Base-by-base conservation (phyloP, 2,113 vertebrate species). In the Electrona antarctica region DNA sequence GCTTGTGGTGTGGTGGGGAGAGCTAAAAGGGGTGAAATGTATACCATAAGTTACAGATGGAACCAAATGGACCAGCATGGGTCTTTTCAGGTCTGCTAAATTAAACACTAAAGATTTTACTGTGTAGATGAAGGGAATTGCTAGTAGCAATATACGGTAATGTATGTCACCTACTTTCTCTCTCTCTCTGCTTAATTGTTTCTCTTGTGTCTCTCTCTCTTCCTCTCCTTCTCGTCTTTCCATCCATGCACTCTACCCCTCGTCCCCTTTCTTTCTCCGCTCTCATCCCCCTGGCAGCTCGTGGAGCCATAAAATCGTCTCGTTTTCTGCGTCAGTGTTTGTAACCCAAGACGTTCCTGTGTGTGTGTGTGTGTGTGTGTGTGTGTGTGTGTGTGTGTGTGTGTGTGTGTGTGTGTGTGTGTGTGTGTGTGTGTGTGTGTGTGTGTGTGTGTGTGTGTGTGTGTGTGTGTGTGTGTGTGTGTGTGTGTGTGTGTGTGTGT, bases 301-400 rank as follows among this genome's bases (percentile, higher is more conserved):
- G 52, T 67, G 15, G 50, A 81, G 33, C 21, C 28, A 50, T 58
- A 69, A 75, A 63, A 73, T 21, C 59, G 41, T 51, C 55, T 72
- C 3, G 1, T 64, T 76, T 41, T 67, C 73, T 50, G 59, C 46
- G 63, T 81, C 67, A 55, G 46, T 52, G 63, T 58, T 69, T 56
- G 67, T 74, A 80, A 72, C 67, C 21, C 46, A 29, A 82, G 73
- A 81, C 3, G 64, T 47, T 70, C 7, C 50, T 67, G 59, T 11
- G 7, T 56, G 66, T 21, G 21, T 52, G 59, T 60, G 58, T 59
- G 57, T 59, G 57, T 21, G 57, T 59, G 57, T 59, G 57, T 21
- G 41, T 61, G 60, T 45, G 60, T 45, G 33, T 61, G 60, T 61
- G 33, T 6, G 60, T 61, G 60, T 12, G 60, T 61, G 60, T 7